Percentiles rank a stretch among this genome's conserved stretches.
Conservation (phyloP, 2,113 vertebrate species). For the Trachemys scripta region DNA sequence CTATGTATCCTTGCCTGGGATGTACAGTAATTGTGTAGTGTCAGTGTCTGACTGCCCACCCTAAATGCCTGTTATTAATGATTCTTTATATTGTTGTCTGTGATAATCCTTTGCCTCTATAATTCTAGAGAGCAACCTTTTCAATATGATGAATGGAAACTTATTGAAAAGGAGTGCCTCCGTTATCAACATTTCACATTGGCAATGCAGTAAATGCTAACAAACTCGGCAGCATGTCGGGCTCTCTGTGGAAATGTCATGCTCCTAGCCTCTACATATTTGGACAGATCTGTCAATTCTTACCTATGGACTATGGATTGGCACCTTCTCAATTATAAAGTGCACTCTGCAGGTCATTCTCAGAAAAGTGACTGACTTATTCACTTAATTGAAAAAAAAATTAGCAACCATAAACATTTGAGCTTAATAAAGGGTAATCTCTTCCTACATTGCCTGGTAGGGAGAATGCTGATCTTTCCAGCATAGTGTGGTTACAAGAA, state of each 20-base stretch:
- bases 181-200: constrained; percentile 30
- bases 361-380: background rate
- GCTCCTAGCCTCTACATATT: constrained; percentile 12
- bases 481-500: constrained; percentile 22
- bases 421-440: constrained; percentile 1
- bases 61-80: constrained; percentile 3
- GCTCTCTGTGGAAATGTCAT: constrained; percentile 50
- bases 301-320: background rate
- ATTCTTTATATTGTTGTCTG: constrained; percentile 13
- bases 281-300: constrained; percentile 61
- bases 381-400: background rate
- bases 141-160: constrained; percentile 50
- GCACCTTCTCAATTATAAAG: background rate
- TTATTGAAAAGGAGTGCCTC: constrained; percentile 49
- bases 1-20: background rate
- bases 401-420: constrained; percentile 11
- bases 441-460: background rate
- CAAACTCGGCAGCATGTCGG: constrained; percentile 25
- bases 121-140: constrained; percentile 48
- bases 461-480: constrained; percentile 12
- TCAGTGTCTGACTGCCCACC: background rate
- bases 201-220: constrained; percentile 41
- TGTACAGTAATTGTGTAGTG: background rate
- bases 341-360: background rate
- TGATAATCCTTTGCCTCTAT: background rate